These are phyloP conservation scores for Crossocerus cetratus DNA, from an alignment of 2,888 invertebrate genomes.

Conservation along the genomic window DNA sequence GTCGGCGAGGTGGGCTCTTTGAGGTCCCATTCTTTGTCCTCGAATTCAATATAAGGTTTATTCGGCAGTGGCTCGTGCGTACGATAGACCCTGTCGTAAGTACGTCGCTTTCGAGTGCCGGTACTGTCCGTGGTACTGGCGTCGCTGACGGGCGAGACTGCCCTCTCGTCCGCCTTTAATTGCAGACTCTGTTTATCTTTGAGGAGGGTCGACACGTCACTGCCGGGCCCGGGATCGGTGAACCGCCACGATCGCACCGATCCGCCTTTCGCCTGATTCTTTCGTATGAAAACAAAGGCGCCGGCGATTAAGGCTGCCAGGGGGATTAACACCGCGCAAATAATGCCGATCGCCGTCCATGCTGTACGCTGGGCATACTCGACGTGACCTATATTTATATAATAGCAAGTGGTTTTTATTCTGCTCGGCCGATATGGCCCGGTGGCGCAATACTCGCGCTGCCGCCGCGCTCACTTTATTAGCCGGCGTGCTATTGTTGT, in stretches of 20 bases:
- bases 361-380: constrained; percentile 84
- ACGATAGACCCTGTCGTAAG: constrained; percentile 89
- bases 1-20: constrained; percentile 77
- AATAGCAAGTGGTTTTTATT: constrained; percentile 38
- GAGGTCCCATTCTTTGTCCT: constrained; percentile 88
- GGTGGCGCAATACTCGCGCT: neutral
- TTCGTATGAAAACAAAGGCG: constrained; percentile 58
- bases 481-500: neutral
- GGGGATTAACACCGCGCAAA: constrained; percentile 85
- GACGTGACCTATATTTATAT: constrained; percentile 76
- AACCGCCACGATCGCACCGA: constrained; percentile 71
- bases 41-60: constrained; percentile 87
- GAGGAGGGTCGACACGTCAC: constrained; percentile 55
- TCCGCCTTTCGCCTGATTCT: constrained; percentile 53
- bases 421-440: neutral
- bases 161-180: constrained; percentile 78
- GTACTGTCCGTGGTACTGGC: constrained; percentile 80
- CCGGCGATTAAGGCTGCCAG: constrained; percentile 60
- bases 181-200: constrained; percentile 47
- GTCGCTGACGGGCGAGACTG: constrained; percentile 79
- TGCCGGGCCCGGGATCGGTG: constrained; percentile 62
- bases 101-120: constrained; percentile 82
- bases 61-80: constrained; percentile 89
- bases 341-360: constrained; percentile 86
- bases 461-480: neutral